A percentile compares a stretch with the other conserved stretches of the same genome.
Evolutionary conservation across 2,888 invertebrate genomes (phyloP).

Genomic region (Suillia variegata): DNA sequence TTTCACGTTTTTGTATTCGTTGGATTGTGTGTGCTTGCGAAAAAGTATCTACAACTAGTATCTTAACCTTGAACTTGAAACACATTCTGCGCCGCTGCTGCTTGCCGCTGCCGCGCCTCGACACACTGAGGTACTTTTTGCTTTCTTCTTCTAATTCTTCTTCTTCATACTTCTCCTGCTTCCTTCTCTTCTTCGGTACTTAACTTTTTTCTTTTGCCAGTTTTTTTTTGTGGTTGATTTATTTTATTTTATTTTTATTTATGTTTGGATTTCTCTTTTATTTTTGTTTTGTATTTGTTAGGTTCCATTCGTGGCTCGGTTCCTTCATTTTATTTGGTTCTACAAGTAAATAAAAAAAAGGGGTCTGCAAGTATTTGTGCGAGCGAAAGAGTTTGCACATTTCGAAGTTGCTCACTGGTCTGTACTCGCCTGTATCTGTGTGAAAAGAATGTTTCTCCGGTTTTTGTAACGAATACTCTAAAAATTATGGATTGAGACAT

Average conservation of each 20-base stretch:
- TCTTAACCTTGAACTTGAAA: constrained; percentile 62
- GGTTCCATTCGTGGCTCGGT: too few species aligned
- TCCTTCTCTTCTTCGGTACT: not conserved
- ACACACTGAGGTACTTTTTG: constrained; percentile 36
- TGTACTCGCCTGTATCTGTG: too few species aligned
- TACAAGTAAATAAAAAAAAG: too few species aligned
- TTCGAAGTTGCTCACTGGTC: too few species aligned
- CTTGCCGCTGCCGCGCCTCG: constrained; percentile 32
- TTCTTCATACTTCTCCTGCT: not conserved
- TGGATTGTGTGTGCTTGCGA: constrained; percentile 7
- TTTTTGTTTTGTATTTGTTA: too few species aligned
- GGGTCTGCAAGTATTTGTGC: too few species aligned
- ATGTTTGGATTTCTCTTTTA: not conserved
- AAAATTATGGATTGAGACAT: too few species aligned
- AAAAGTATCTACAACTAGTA: constrained; percentile 51
- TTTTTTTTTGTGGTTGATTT: not conserved
- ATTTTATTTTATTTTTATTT: not conserved
- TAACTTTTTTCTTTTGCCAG: not conserved
- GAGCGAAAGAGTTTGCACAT: too few species aligned
- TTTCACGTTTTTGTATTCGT: too few species aligned
- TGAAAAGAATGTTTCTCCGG: too few species aligned
- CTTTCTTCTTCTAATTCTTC: constrained; percentile 3
- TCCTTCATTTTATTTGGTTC: too few species aligned
- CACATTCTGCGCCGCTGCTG: constrained; percentile 34
- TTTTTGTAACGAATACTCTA: too few species aligned